Evolutionary conservation across 35 echinoderm and acorn worm species (phyloP).

Genomic region (Hemicentrotus pulcherrimus): DNA sequence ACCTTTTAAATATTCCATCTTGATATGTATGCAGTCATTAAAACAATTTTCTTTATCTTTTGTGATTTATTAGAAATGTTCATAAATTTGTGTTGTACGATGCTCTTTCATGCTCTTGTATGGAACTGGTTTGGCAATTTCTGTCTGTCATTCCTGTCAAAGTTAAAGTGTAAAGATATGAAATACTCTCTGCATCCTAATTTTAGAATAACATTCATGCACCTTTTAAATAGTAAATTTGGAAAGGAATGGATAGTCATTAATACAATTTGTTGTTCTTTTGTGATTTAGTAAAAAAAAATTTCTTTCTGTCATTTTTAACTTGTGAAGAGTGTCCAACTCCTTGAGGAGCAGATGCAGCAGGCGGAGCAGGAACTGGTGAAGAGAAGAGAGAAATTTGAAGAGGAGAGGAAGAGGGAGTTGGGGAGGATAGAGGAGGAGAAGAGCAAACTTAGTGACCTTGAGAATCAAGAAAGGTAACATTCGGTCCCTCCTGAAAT

Average conservation of each 20-base stretch:
- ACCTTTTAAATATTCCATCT: too few species aligned
- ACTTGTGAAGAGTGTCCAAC: conserved; percentile 52
- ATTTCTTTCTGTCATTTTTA: background rate
- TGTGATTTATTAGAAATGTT: too few species aligned
- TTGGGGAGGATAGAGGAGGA: conserved; percentile 75
- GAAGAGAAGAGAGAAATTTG: conserved; percentile 78
- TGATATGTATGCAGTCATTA: too few species aligned
- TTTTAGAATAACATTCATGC: background rate
- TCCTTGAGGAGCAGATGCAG: conserved; percentile 67
- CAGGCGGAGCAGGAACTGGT: conserved; percentile 58
- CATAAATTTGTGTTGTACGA: too few species aligned
- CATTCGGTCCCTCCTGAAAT: background rate
- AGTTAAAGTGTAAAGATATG: too few species aligned
- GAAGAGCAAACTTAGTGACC: conserved; percentile 76
- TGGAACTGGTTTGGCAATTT: too few species aligned
- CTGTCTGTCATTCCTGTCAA: too few species aligned
- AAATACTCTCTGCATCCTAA: too few species aligned
- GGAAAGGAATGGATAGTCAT: too few species aligned
- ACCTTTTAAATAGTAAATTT: background rate
- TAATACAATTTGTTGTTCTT: too few species aligned
- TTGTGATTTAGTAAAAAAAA: background rate
- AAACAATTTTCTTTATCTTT: too few species aligned
- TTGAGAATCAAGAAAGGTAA: conserved; percentile 94
- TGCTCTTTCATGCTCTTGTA: too few species aligned
- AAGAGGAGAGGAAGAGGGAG: conserved; percentile 75